Conservation (phyloP, 2,888 invertebrate genomes). For the Drosophila tanythrix region DNA sequence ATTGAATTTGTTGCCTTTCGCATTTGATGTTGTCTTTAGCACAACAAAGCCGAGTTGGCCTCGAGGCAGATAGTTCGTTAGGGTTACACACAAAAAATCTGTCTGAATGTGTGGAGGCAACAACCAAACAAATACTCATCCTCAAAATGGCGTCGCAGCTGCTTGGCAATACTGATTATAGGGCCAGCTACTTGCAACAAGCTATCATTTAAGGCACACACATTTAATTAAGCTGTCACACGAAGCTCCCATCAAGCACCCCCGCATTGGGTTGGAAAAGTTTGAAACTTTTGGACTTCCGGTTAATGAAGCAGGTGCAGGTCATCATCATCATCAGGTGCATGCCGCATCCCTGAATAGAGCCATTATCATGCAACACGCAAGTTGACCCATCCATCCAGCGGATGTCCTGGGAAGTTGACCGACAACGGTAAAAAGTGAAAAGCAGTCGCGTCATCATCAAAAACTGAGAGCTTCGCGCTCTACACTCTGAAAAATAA, state of each 20-base stretch:
- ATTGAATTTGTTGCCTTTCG: constrained; percentile 76
- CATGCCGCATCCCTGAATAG: constrained; percentile 70
- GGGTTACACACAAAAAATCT: constrained; percentile 48
- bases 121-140: constrained; percentile 10
- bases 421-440: constrained; percentile 67
- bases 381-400: constrained; percentile 32
- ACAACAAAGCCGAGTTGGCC: constrained; percentile 63
- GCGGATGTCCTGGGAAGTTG: constrained; percentile 62
- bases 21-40: constrained; percentile 65
- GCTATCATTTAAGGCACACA: constrained; percentile 42
- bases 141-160: constrained; percentile 59
- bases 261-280: constrained; percentile 51
- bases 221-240: constrained; percentile 72
- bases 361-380: constrained; percentile 73
- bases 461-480: constrained; percentile 10
- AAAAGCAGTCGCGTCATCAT: constrained; percentile 73
- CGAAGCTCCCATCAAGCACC: constrained; percentile 40
- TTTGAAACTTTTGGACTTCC: constrained; percentile 82
- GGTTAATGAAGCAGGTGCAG: constrained; percentile 71
- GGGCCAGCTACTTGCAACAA: constrained; percentile 21
- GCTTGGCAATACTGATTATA: constrained; percentile 27
- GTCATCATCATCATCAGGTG: constrained; percentile 80
- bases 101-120: not conserved
- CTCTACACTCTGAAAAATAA: not conserved
- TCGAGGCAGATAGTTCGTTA: constrained; percentile 55